Evolutionary conservation across 2,888 invertebrate genomes (phyloP), one percentile per base, ranked within the genome.

Genomic region (Cerceris rybyensis): DNA sequence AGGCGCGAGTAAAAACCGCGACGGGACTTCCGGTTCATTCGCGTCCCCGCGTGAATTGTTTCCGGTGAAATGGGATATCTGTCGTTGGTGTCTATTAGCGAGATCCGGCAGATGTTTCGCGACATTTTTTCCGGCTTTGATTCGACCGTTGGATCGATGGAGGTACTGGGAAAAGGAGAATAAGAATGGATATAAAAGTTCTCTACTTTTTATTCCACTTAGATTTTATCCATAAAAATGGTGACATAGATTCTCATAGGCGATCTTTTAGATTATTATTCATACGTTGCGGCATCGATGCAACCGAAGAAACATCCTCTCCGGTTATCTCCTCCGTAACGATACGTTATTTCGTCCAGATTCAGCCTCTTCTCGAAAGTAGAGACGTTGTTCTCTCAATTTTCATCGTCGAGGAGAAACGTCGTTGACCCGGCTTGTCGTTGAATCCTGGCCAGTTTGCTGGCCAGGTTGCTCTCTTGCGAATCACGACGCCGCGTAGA

Each of bases 401-500:
- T 68, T 76, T 63, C 71, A 78, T 75, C 65, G 54, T 28, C 16
- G n/a, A 54, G 64, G 59, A 46, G 17, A 49, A 59, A 70, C 75
- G 75, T 84, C 84, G 78, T 84, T 84, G 84, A 79, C 80, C 80
- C 78, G 52, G 65, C 55, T 52, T 57, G 70, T 41, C 42, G 70
- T 74, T 63, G 84, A 72, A 81, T 75, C 74, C 59, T 52, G 83
- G 74, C 65, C 80, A 75, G 76, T 70, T 76, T 28, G 28, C 28
- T 75, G 64, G 9, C 0, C 75, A 57, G 77, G 65, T 70, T 72
- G 72, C 54, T 64, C 17, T 46, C 39, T 7, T 80, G 71, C 86
- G 88, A 86, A 87, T 88, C 86, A 84, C 86, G 73, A 65, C 80
- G 83, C 78, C 74, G 65, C 72, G 57, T 63, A 78, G 82, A 91